Evolutionary conservation across 2,113 vertebrate genomes (phyloP).

Genomic region (Aspidoscelis tigris): DNA sequence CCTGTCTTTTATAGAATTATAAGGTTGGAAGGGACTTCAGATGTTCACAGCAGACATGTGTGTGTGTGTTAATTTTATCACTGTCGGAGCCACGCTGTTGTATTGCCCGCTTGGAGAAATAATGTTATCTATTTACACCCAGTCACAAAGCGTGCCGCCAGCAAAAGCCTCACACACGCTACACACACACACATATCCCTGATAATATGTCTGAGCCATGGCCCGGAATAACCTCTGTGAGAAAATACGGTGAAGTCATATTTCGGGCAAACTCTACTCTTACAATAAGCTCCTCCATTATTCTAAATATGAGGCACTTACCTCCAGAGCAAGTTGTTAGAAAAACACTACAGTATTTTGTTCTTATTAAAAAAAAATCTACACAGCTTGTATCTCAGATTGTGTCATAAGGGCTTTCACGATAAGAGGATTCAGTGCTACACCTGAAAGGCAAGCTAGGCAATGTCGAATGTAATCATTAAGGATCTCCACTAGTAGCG

Average conservation of each 20-base stretch:
- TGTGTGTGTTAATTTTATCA: slow-evolving; percentile 31
- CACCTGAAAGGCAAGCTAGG: background rate
- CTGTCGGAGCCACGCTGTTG: background rate
- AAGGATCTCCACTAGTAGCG: background rate
- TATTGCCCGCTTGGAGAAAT: slow-evolving; percentile 50
- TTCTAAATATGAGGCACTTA: background rate
- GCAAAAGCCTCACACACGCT: slow-evolving; percentile 34
- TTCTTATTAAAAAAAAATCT: background rate
- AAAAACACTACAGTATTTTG: slow-evolving; percentile 9
- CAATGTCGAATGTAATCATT: background rate
- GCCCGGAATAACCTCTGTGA: background rate
- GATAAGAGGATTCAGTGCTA: background rate
- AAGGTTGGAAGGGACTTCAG: background rate
- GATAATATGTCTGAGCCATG: background rate
- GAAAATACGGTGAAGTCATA: background rate
- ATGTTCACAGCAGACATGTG: slow-evolving; percentile 7
- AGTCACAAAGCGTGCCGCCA: background rate
- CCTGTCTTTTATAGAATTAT: too few relatives aligned
- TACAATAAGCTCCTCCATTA: background rate
- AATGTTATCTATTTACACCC: slow-evolving; percentile 34
- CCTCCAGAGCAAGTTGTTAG: background rate
- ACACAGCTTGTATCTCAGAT: background rate
- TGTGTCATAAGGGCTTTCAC: background rate
- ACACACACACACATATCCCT: slow-evolving; percentile 37
- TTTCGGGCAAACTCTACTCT: background rate